phyloP scores from a whole-genome alignment of 2,888 invertebrate genomes.

The Noctuana brunneofusca region DNA sequence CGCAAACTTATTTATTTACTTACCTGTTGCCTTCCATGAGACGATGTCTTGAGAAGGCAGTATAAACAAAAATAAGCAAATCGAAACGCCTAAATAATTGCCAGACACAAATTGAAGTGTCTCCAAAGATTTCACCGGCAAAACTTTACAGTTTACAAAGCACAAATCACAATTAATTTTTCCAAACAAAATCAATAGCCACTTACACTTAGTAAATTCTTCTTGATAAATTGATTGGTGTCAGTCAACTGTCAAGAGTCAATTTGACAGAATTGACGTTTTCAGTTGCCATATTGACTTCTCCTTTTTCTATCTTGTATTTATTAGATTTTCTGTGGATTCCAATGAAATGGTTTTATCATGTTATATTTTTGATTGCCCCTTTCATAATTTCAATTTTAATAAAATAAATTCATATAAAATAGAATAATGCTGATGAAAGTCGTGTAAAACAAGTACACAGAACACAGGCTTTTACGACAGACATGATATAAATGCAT shows the following conservation, averaged over 20 bases:
- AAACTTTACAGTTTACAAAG: not conserved
- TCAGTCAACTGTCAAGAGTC: not conserved
- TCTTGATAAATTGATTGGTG: no score
- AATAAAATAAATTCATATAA: no score
- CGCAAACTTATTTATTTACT: not conserved
- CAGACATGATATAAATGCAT: no score
- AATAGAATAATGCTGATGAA: no score
- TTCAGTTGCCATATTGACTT: not conserved
- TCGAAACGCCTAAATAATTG: not conserved
- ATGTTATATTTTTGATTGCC: no score
- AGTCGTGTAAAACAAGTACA: no score
- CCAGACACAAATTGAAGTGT: not conserved
- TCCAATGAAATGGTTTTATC: not conserved
- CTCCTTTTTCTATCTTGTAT: not conserved
- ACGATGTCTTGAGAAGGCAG: constrained; percentile 16
- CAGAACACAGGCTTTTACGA: no score
- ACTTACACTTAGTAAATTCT: not conserved
- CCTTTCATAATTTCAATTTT: no score
- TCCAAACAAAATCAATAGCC: constrained; percentile 3
- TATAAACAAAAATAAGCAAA: not conserved
- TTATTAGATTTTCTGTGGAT: not conserved
- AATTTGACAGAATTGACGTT: not conserved
- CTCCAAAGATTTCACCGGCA: not conserved
- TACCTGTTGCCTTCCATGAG: constrained; percentile 35
- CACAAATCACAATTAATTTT: constrained; percentile 11